These are phyloP conservation scores for Odontomachus brunneus DNA, from an alignment of 1,140 invertebrate species.

Conservation along the genomic window DNA sequence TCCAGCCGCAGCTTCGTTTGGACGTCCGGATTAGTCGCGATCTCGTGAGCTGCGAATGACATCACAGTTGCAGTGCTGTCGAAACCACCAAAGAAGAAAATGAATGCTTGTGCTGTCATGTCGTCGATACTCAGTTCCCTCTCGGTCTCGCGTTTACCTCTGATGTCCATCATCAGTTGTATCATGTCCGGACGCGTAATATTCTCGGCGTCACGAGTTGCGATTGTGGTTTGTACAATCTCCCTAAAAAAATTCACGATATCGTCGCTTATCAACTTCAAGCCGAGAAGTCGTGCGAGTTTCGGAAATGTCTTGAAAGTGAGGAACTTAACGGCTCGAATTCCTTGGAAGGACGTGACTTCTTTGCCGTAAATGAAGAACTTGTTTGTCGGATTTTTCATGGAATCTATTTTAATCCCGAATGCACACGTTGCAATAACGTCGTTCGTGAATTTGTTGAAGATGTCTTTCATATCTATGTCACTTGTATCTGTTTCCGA, in stretches of 20 bases:
- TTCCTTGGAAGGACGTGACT: not conserved
- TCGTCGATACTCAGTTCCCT: not conserved
- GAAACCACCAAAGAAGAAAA: slow-evolving; percentile 13
- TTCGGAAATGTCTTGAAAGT: not conserved
- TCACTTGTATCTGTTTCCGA: not conserved
- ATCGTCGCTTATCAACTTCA: not conserved
- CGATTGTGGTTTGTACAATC: not conserved
- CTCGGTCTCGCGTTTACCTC: not conserved
- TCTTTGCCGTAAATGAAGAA: not conserved
- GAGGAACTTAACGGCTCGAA: not conserved
- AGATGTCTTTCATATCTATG: not conserved
- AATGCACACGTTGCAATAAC: slow-evolving; percentile 12
- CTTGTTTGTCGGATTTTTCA: slow-evolving; percentile 15
- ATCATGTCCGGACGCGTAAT: not conserved
- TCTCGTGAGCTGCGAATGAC: slow-evolving; percentile 1
- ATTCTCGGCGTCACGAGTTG: not conserved
- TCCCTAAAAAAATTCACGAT: not conserved
- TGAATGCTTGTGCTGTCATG: slow-evolving; percentile 22
- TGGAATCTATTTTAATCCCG: slow-evolving; percentile 8
- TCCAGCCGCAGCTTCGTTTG: slow-evolving; percentile 6
- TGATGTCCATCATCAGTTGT: slow-evolving; percentile 29
- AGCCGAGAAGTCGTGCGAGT: not conserved
- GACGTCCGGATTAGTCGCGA: not conserved
- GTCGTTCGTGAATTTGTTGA: slow-evolving; percentile 2
- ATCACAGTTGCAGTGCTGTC: not conserved